Evolutionary conservation across 2,888 invertebrate genomes (phyloP), one percentile per base, ranked within the genome.

Genomic region (Plusia festucae): DNA sequence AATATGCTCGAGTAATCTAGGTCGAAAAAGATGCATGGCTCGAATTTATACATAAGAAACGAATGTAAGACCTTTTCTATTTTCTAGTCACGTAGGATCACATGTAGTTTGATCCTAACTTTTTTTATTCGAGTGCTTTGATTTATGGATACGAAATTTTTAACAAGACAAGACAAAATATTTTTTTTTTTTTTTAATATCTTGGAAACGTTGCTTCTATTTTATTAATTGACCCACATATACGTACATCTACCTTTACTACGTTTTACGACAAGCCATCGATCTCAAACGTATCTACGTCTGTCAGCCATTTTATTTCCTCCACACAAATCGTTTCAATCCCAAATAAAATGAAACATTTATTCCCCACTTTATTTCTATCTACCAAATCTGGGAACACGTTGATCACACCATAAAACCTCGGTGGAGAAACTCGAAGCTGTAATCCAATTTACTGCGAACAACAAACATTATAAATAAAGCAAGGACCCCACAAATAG

Each of bases 401-500:
- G 73, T 81, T 79, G 81, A 79, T 76, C 76, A 76, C 79, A 71
- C 76, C 68, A 76, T 81, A 78, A 79, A 79, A 79, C 73, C 73
- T 65, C 34, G 69, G 65, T 40, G 62, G 65, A 72, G 73, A 73
- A 70, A 78, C 64, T 66, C 64, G 55, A 79, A 76, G 68, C 68
- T 65, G 76, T 79, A 81, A 79, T 79, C 76, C 79, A 80, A 84
- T 84, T 85, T 84, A 84, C 76, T 76, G 68, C 74, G 73, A 68
- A 72, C 79, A 79, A 79, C 76, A 79, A 79, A 81, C 77, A 82
- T 82, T 81, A 82, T 77, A 82, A 81, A 81, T 81, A 81, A 82
- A 79, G 70, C 24, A 44, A 78, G 55, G 76, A 72, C 77, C 72
- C 82, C 73, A 70, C 76, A 75, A 78, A 85, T 81, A 80, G 78